A percentile compares a stretch with the other conserved stretches of the same genome.
Conservation (phyloP, 2,113 vertebrate species). For the Naja naja region DNA sequence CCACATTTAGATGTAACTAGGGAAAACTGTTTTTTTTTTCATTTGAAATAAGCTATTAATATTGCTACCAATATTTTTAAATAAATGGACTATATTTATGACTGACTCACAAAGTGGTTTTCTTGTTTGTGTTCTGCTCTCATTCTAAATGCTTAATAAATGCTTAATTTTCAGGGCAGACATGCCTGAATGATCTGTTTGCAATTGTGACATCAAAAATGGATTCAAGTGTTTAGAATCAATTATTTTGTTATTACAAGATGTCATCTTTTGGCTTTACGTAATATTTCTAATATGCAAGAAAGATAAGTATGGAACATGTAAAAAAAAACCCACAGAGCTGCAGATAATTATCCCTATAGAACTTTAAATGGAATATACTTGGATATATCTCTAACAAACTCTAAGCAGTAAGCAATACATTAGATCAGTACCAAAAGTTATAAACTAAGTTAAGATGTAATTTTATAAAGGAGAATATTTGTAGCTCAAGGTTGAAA, state of each 20-base stretch:
- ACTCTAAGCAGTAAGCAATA: neutral
- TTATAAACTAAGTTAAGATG: neutral
- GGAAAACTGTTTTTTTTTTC: neutral
- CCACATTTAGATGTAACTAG: neutral
- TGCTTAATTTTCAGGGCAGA: conserved; percentile 18
- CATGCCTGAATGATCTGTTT: neutral
- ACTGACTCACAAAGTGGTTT: neutral
- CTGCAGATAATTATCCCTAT: neutral
- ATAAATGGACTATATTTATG: conserved; percentile 28
- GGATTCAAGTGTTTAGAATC: neutral
- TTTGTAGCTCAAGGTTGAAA: neutral
- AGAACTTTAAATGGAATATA: neutral
- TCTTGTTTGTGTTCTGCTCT: neutral
- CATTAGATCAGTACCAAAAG: neutral
- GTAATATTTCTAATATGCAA: neutral
- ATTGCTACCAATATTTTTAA: conserved; percentile 40
- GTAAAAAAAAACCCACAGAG: neutral
- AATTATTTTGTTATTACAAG: neutral
- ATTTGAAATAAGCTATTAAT: conserved; percentile 36
- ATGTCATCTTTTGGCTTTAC: neutral
- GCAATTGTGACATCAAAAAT: neutral
- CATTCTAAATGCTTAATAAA: accelerated
- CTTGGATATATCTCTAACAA: neutral
- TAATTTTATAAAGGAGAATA: neutral
- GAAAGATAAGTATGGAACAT: neutral